Conservation (phyloP, 2,113 vertebrate species). For the Psophia crepitans region DNA sequence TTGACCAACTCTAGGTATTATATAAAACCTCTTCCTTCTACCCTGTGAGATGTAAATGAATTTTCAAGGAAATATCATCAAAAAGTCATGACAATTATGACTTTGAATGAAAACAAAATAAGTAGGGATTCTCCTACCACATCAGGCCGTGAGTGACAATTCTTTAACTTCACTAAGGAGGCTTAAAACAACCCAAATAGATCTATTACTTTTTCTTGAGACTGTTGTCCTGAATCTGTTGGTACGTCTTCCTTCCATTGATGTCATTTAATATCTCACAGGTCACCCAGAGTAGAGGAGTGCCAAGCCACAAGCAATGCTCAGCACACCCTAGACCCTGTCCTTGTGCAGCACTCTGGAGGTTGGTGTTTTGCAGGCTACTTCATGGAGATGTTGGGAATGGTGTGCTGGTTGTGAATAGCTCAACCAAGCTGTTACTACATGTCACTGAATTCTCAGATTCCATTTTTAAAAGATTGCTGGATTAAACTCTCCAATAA, state of each 20-base stretch:
- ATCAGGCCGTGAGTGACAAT: neutral
- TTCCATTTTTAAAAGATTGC: neutral
- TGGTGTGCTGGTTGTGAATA: fast-evolving
- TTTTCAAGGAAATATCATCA: neutral
- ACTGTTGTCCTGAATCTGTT: neutral
- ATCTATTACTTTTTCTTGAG: neutral
- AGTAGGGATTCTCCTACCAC: neutral
- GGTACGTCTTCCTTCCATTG: neutral
- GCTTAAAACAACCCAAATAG: neutral
- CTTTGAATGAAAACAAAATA: neutral
- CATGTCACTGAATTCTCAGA: neutral
- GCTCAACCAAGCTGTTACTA: fast-evolving
- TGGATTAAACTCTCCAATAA: neutral
- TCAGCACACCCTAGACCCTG: neutral
- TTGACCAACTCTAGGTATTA: neutral
- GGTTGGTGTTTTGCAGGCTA: neutral
- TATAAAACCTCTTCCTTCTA: neutral
- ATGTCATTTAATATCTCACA: neutral
- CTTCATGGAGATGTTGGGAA: neutral
- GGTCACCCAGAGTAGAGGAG: neutral
- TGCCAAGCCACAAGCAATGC: no score
- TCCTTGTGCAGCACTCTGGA: neutral
- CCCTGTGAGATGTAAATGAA: neutral
- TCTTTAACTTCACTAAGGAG: neutral
- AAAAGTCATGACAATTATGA: neutral